Evolutionary conservation across 2,888 invertebrate genomes (phyloP).

Genomic region (Noctua comes): DNA sequence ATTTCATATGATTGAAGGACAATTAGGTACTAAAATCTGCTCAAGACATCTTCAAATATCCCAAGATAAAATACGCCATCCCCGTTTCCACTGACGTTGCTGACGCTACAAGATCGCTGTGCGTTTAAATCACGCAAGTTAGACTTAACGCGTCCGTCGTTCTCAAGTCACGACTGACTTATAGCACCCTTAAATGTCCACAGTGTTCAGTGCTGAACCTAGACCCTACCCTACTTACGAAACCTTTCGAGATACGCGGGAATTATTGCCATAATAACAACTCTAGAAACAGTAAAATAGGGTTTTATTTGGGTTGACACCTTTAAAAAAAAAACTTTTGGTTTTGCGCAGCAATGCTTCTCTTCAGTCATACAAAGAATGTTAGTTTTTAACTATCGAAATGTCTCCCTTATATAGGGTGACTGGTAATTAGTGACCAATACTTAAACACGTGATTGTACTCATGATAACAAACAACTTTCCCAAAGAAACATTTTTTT

Average conservation of each 20-base stretch:
- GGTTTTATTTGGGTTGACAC: not conserved
- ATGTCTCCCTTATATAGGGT: not conserved
- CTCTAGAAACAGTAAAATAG: not conserved
- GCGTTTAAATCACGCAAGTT: constrained; percentile 69
- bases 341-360: not conserved
- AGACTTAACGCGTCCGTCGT: constrained; percentile 66
- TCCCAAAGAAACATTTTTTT: no score
- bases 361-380: not conserved
- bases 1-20: no score
- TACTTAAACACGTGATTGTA: no score
- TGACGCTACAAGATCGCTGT: constrained; percentile 42
- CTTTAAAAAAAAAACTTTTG: not conserved
- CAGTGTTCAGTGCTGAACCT: constrained; percentile 16
- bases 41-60: no score
- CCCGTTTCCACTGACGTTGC: constrained; percentile 13
- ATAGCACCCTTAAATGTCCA: constrained; percentile 53
- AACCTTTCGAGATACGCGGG: constrained; percentile 11
- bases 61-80: not conserved
- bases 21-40: no score
- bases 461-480: no score
- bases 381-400: not conserved
- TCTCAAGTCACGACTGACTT: constrained; percentile 64
- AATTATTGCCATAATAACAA: constrained; percentile 18
- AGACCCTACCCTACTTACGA: constrained; percentile 39
- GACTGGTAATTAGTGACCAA: no score